Evolutionary conservation across 1,140 invertebrate genomes (phyloP).

Genomic region (Pogonognathellus flavescens): DNA sequence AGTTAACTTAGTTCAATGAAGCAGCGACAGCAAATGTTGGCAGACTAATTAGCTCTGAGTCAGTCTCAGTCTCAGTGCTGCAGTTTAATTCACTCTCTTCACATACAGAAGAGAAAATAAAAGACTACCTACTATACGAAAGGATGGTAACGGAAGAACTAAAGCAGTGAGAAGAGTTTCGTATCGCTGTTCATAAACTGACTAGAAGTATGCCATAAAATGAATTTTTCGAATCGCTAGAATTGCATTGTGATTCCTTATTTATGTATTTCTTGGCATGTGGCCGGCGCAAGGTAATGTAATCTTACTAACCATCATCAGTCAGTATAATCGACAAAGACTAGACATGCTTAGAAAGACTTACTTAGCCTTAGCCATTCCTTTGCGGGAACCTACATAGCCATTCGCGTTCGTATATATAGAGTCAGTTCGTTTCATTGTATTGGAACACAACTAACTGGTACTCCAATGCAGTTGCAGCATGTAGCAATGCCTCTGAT

Average conservation of each 20-base stretch:
- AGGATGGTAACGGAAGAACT: constrained; percentile 41
- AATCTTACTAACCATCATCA: constrained; percentile 14
- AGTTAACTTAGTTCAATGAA: neutral
- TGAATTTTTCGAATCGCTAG: constrained; percentile 25
- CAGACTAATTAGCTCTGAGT: constrained; percentile 4
- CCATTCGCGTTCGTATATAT: no score
- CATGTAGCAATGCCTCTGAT: no score
- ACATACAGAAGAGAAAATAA: neutral
- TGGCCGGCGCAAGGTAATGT: constrained; percentile 40
- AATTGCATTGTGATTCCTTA: constrained; percentile 41
- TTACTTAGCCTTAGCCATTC: neutral
- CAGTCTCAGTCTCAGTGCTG: neutral
- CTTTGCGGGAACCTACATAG: neutral
- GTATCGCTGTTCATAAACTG: constrained; percentile 20
- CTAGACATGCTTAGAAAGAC: neutral
- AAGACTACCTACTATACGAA: neutral
- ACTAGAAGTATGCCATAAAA: constrained; percentile 25
- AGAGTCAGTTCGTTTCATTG: no score
- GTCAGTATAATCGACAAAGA: neutral
- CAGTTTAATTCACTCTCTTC: neutral
- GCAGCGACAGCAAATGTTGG: neutral
- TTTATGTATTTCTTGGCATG: constrained; percentile 44
- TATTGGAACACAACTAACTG: no score
- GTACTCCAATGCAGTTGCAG: no score
- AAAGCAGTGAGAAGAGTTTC: constrained; percentile 24